Base-by-base conservation (phyloP, 2,888 invertebrate species). In the Panzeria rudis region DNA sequence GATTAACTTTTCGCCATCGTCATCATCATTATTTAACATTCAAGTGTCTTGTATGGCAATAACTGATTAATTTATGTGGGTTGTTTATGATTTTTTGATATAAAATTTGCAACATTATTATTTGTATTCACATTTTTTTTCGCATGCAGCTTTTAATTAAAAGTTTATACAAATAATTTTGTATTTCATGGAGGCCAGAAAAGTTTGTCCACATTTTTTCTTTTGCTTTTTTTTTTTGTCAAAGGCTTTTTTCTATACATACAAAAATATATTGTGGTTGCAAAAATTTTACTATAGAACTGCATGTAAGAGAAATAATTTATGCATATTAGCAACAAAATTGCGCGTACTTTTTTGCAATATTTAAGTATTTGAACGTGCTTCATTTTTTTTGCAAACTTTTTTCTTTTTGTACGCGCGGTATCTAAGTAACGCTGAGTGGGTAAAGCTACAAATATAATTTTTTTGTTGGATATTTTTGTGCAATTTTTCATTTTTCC, bases 51-150 rank as follows among this genome's bases (percentile, higher is more conserved):
- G 15, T 29, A 44, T 20, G 52, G 61, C 75, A 68, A 61, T 62
- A 79, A 71, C 54, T 71, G 62, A 69, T 75, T 79, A 64, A 56
- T 59, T 73, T 79, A 84, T 79, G 84, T 84, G 84, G 79, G 71
- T 76, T 79, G 84, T 32, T 75, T 75, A 50, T 69, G 56, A 75
- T 79, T 76, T 77, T 61, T 75, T 62, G 61, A 69, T 78, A 44
- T 61, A 9, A 73, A 83, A 62, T 78, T 78, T 78, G 61, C 32
- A 78, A 78, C 72, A 72, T 72, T 72, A 35, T 62, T 41, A 62
- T 62, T 78, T 17, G 38, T 20, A 54, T 66, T 44, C n/a, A 54
- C 7, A 20, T 32, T 32, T 54, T 29, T n/a, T 47, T 41, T 52
- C 41, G 0, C n/a, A 35, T n/a, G 20, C 32, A 64, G 52, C 23